Conservation (phyloP, 37 sponge, comb jelly and placozoan species). For the Beroe ovata region DNA sequence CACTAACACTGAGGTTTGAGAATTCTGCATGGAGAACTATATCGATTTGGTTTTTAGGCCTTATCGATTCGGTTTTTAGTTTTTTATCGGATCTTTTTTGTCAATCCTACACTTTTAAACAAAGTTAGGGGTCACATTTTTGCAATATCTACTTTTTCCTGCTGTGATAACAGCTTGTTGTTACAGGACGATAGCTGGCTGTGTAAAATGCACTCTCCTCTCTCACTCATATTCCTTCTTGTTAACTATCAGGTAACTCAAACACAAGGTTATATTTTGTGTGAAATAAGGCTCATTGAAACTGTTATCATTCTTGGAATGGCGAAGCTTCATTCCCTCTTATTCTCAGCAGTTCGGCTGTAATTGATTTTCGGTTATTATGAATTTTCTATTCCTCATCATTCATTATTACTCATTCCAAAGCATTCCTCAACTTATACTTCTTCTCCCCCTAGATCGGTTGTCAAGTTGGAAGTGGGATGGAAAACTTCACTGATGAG, state of each 20-base stretch:
- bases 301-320: no score
- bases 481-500: not conserved
- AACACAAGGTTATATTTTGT: not conserved
- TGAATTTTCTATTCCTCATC: no score
- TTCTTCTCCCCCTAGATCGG: no score
- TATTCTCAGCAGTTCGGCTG: no score
- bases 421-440: no score
- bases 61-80: not conserved
- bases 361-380: no score
- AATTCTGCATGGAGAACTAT: not conserved
- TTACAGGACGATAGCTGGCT: conserved; percentile 45
- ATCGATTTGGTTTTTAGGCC: not conserved
- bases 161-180: no score
- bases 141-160: no score
- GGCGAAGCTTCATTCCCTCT: no score
- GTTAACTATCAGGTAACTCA: not conserved
- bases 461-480: not conserved
- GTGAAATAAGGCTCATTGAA: no score
- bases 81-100: not conserved
- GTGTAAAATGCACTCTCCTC: conserved; percentile 9
- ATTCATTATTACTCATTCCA: no score
- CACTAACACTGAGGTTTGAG: not conserved
- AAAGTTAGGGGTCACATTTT: no score
- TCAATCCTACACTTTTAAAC: not conserved
- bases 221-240: conserved; percentile 26